Base-by-base conservation (phyloP, 2,888 invertebrate genomes). In the Agapostemon virescens region DNA sequence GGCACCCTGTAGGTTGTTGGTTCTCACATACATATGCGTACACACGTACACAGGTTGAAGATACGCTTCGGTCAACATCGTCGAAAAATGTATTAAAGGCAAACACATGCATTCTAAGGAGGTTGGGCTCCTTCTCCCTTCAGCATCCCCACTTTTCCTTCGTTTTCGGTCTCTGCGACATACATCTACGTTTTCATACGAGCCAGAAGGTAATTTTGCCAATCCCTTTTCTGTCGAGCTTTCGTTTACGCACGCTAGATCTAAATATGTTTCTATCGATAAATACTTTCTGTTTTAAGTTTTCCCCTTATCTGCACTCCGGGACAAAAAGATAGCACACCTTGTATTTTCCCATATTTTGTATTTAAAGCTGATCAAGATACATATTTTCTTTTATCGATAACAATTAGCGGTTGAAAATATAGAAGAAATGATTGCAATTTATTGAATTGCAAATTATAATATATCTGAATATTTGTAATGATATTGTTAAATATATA, bases 31-130 rank as follows among this genome's bases (percentile, higher is more conserved):
- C 58, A 63, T 82, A 82, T 78, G 84, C 84, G 78, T 77, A 71
- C 81, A 82, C 81, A 85, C 81, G 79, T 58, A 74, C 76, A 72
- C 79, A 74, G 74, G 55, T 76, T 77, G 83, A 79, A 85, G 85
- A 86, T 84, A 84, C 87, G 86, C 85, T 84, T 88, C 83, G 89
- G 88, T 89, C 88, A 89, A 89, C 89, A 89, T 87, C 85, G 84
- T 84, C 86, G 88, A 87, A 86, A 89, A 88, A 89, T 89, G 86
- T 89, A 89, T 89, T 89, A 89, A 89, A 89, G 88, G 87, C 85
- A 89, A 89, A 89, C 89, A 89, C 86, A 89, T 89, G 89, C 88
- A 89, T 89, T 88, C 85, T 88, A 89, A 89, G 83, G 85, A 86
- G 87, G 81, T 82, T 79, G 77, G 69, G 77, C 75, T 70, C 61